Percentiles rank a stretch among this genome's conserved stretches.
Evolutionary conservation across 2,113 vertebrate species (phyloP).

Genomic region (Rhinopomastus cyanomelas): DNA sequence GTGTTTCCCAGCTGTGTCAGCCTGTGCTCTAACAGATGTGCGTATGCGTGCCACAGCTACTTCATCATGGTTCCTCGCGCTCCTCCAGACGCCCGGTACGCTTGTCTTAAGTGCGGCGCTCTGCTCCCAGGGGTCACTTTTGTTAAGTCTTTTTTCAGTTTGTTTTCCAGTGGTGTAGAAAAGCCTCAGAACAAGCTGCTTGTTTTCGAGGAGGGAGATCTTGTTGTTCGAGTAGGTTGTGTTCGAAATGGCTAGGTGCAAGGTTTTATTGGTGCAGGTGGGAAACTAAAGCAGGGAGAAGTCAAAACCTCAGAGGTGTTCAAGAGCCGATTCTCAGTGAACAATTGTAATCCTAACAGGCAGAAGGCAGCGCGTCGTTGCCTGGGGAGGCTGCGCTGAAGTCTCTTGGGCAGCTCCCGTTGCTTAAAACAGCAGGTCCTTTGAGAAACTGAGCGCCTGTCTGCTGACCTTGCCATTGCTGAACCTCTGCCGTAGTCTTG

Average conservation of each 20-base stretch:
- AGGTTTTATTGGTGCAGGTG: not conserved
- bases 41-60: not conserved
- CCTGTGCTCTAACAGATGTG: constrained; percentile 38
- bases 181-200: not conserved
- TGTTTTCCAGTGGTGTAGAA: not conserved
- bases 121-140: constrained; percentile 12
- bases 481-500: accelerated
- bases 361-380: not conserved
- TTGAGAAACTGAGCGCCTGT: not conserved
- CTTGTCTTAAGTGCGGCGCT: constrained; percentile 25
- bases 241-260: not conserved
- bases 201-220: not conserved
- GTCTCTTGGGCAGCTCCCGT: too few species aligned
- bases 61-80: constrained; percentile 26
- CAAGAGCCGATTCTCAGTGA: not conserved
- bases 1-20: constrained; percentile 16
- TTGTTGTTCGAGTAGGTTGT: not conserved
- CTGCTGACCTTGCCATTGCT: accelerated
- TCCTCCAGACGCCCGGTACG: constrained; percentile 14
- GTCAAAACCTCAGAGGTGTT: not conserved
- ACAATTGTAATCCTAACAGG: not conserved
- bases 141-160: not conserved
- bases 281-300: not conserved
- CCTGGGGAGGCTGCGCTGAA: not conserved
- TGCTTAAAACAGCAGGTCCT: not conserved